Evolutionary conservation across 2,113 vertebrate species (phyloP).

Genomic region (Nestor notabilis): DNA sequence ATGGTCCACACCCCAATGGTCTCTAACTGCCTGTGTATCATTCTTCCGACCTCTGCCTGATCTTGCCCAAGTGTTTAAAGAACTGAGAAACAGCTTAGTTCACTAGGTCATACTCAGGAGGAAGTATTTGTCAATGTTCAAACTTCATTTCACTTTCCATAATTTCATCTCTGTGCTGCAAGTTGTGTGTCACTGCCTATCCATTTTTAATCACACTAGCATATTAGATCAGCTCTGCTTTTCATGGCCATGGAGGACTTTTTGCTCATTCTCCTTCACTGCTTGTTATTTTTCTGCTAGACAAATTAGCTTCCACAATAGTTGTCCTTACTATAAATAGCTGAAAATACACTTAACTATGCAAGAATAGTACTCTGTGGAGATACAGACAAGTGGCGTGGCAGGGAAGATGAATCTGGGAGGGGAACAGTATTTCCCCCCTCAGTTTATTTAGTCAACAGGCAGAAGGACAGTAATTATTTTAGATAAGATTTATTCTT

Average conservation of each 20-base stretch:
- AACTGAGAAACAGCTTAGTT: neutral
- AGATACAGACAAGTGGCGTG: neutral
- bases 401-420: neutral
- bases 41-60: neutral
- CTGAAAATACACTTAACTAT: neutral
- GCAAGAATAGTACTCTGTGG: neutral
- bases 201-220: neutral
- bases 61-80: rapidly evolving
- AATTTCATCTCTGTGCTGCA: neutral
- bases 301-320: neutral
- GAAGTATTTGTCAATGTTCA: neutral
- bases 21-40: neutral
- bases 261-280: neutral
- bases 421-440: neutral
- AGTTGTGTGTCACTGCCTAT: neutral
- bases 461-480: conserved; percentile 9
- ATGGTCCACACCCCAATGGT: rapidly evolving
- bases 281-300: neutral
- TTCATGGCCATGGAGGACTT: neutral
- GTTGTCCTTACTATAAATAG: conserved; percentile 7
- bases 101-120: rapidly evolving
- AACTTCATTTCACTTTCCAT: neutral
- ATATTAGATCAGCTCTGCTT: neutral
- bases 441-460: neutral
- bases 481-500: neutral